A percentile compares a stretch with the other conserved stretches of the same genome.
phyloP scores from a whole-genome alignment of 2,888 invertebrate species.

The Aphodius sticticus region DNA sequence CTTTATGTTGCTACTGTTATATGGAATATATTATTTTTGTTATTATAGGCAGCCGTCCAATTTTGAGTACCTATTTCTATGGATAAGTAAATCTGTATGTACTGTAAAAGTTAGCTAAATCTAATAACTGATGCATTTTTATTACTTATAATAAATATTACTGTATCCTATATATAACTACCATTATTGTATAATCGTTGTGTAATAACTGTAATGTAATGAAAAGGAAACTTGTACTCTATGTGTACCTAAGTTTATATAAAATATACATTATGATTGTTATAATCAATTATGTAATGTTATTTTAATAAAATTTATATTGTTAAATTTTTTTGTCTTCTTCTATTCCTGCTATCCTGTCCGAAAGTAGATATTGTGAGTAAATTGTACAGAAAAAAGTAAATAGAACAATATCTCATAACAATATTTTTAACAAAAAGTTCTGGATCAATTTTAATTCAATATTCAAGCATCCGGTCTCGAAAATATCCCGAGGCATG shows the following conservation, averaged over 20 bases:
- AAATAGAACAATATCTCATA: no score
- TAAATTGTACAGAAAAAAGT: no score
- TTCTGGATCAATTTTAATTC: no score
- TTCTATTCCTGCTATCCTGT: neutral
- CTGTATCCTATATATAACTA: neutral
- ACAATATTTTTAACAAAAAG: no score
- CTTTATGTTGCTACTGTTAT: conserved; percentile 28
- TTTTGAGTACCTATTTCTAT: conserved; percentile 26
- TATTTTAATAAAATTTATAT: conserved; percentile 40
- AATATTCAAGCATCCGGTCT: no score
- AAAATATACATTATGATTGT: conserved; percentile 33
- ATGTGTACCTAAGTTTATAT: conserved; percentile 36
- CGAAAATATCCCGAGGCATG: no score
- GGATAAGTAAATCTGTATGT: neutral
- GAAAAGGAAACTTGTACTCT: conserved; percentile 27
- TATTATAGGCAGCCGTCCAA: conserved; percentile 33
- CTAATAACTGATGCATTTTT: neutral
- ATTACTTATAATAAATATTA: neutral
- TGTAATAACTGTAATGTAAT: conserved; percentile 23
- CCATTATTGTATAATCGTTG: neutral
- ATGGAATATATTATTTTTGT: neutral
- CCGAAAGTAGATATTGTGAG: no score
- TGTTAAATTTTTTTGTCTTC: conserved; percentile 30
- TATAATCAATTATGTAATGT: conserved; percentile 36
- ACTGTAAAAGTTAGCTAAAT: neutral